Conservation (phyloP, 2,797 vertebrate genomes). For the Poecilia picta region DNA sequence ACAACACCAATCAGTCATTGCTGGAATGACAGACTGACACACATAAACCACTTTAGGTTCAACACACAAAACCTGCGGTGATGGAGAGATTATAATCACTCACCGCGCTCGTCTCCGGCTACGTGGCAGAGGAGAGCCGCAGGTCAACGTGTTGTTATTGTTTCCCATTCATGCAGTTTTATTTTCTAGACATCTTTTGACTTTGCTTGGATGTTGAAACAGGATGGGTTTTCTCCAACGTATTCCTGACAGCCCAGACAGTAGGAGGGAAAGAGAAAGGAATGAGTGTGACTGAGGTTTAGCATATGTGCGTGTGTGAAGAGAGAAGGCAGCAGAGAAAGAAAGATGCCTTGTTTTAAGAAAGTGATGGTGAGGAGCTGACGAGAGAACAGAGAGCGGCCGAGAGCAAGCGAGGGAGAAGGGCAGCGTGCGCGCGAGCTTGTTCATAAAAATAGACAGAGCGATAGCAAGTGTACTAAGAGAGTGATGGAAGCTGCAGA, state of each 20-base stretch:
- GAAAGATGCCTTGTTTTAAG: conserved; percentile 41
- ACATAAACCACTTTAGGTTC: conserved; percentile 18
- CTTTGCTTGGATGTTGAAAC: conserved; percentile 27
- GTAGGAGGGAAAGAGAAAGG: conserved; percentile 23
- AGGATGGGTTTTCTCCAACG: conserved; percentile 41
- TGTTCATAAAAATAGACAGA: conserved; percentile 46
- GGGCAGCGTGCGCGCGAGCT: conserved; percentile 10
- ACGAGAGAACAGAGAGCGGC: conserved; percentile 53
- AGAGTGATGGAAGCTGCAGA: conserved; percentile 47
- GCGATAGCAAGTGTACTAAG: conserved; percentile 25
- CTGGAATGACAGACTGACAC: conserved; percentile 22
- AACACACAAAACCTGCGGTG: conserved; percentile 38
- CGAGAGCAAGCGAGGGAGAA: conserved; percentile 27
- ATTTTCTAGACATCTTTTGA: conserved; percentile 8
- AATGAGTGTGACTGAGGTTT: conserved; percentile 29
- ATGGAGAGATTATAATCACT: conserved; percentile 48
- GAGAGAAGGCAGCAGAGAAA: background rate
- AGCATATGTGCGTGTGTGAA: conserved; percentile 12
- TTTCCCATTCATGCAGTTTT: conserved; percentile 48
- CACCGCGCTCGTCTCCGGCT: conserved; percentile 47
- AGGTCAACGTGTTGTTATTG: conserved; percentile 62
- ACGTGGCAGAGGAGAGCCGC: conserved; percentile 33
- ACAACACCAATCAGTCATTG: conserved; percentile 59
- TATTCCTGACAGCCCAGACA: conserved; percentile 37
- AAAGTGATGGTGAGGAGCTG: conserved; percentile 55